These are phyloP conservation scores for Lithophane ornitopus DNA, from an alignment of 2,888 invertebrate species.

Conservation along the genomic window DNA sequence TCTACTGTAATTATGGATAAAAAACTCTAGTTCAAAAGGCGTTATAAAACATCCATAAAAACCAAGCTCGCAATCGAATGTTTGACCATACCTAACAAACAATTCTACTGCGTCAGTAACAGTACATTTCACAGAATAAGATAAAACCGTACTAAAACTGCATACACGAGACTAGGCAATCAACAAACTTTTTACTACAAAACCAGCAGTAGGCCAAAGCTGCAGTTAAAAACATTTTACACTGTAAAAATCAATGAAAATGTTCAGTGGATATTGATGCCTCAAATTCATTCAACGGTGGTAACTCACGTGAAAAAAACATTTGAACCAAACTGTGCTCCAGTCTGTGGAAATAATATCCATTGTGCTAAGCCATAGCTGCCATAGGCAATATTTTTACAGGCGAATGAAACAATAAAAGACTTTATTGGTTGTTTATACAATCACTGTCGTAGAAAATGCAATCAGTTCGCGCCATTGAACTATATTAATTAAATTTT, in stretches of 20 bases:
- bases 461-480: conserved; percentile 66
- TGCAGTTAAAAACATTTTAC: conserved; percentile 45
- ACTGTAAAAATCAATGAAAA: conserved; percentile 70
- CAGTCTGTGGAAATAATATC: conserved; percentile 72
- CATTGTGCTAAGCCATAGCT: conserved; percentile 74
- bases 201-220: conserved; percentile 10
- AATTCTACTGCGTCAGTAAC: background rate
- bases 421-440: conserved; percentile 71
- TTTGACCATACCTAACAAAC: background rate
- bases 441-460: conserved; percentile 68
- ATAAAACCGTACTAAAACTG: conserved; percentile 40
- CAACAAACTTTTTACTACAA: conserved; percentile 46
- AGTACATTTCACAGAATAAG: conserved; percentile 7
- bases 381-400: conserved; percentile 76
- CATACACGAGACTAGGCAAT: conserved; percentile 29
- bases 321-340: conserved; percentile 62
- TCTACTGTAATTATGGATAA: too few species aligned
- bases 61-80: background rate
- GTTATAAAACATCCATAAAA: conserved; percentile 7
- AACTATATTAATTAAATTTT: conserved; percentile 63
- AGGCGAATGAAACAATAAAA: conserved; percentile 73
- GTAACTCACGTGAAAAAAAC: conserved; percentile 68
- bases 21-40: background rate
- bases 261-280: conserved; percentile 64
- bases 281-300: conserved; percentile 72